Percentiles rank a stretch among this genome's conserved stretches.
Evolutionary conservation across 2,888 invertebrate species (phyloP).

Genomic region (Temnothorax ravouxi): DNA sequence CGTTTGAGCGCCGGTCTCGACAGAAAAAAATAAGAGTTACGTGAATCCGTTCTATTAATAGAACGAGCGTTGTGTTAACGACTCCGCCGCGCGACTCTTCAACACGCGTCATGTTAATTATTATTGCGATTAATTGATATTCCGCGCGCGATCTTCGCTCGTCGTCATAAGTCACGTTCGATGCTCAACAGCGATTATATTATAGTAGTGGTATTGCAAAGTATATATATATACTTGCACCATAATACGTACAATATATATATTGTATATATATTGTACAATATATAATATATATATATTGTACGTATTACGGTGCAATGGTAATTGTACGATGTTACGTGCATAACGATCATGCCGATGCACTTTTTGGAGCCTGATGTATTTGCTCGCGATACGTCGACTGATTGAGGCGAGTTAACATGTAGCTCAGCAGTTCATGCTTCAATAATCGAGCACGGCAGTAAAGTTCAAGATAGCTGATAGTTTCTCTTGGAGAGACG

Average conservation of each 20-base stretch:
- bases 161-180: constrained; percentile 31
- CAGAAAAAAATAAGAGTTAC: neutral
- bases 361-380: constrained; percentile 12
- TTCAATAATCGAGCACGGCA: constrained; percentile 45
- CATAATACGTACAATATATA: too few species aligned
- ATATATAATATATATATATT: neutral
- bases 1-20: constrained; percentile 5
- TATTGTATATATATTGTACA: too few species aligned
- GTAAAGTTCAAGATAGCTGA: constrained; percentile 28
- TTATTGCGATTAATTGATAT: constrained; percentile 37
- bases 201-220: neutral
- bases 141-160: neutral
- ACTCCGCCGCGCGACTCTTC: neutral
- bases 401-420: constrained; percentile 40
- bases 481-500: constrained; percentile 23
- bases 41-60: constrained; percentile 34
- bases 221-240: neutral
- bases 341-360: neutral
- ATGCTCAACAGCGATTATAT: neutral
- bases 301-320: neutral
- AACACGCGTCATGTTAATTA: constrained; percentile 26
- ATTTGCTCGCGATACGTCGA: constrained; percentile 35
- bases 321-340: neutral
- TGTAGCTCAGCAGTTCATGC: constrained; percentile 41
- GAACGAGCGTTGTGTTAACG: constrained; percentile 23